These are phyloP conservation scores for Ptychodera flava DNA, from an alignment of 35 echinoderm and acorn worm genomes.

Conservation along the genomic window DNA sequence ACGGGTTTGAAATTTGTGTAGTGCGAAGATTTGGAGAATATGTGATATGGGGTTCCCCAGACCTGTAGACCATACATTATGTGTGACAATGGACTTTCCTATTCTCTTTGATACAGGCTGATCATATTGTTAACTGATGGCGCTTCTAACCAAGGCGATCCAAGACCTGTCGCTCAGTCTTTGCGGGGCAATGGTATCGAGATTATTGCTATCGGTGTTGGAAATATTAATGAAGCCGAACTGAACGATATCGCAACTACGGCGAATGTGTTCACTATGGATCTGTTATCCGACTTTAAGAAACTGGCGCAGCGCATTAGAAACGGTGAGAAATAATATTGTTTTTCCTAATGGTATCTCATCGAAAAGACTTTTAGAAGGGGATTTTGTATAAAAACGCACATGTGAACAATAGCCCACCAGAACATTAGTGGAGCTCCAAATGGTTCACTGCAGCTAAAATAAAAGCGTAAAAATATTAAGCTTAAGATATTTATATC, in stretches of 20 bases:
- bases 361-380: too few species aligned
- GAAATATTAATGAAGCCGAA: conserved; percentile 14
- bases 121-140: conserved; percentile 42
- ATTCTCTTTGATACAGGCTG: conserved; percentile 10
- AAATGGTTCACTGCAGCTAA: background rate
- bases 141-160: conserved; percentile 11
- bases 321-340: background rate
- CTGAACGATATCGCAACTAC: conserved; percentile 12
- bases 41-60: background rate
- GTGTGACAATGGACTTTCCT: background rate
- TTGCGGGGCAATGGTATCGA: conserved; percentile 4
- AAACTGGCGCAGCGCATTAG: background rate
- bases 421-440: background rate
- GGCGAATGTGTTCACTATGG: conserved; percentile 7
- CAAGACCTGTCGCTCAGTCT: conserved; percentile 3
- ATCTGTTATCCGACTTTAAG: conserved; percentile 5
- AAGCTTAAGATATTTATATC: background rate
- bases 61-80: background rate
- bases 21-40: background rate
- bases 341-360: background rate
- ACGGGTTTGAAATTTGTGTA: background rate
- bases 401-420: too few species aligned
- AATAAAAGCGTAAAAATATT: background rate
- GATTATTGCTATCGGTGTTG: conserved; percentile 37
- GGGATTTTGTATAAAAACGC: too few species aligned